Conservation (phyloP, 2,888 invertebrate species). For the Oxytorus armatus region DNA sequence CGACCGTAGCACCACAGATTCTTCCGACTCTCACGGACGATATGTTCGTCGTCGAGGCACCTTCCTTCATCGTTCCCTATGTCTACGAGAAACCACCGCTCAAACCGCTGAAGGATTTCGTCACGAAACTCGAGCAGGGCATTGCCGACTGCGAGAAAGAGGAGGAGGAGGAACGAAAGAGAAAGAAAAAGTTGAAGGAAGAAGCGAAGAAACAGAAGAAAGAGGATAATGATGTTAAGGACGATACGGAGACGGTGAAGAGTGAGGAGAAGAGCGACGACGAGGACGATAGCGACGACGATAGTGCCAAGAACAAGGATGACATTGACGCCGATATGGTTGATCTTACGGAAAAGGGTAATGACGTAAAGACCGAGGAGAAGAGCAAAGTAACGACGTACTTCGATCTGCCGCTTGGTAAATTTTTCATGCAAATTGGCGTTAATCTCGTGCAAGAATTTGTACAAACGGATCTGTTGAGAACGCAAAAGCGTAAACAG, state of each 20-base stretch:
- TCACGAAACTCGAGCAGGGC: slow-evolving; percentile 88
- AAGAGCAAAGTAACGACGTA: slow-evolving; percentile 88
- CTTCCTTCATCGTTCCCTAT: slow-evolving; percentile 96
- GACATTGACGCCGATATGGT: slow-evolving; percentile 69
- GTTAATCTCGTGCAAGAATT: slow-evolving; percentile 95
- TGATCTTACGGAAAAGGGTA: slow-evolving; percentile 72
- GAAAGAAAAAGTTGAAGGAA: slow-evolving; percentile 81
- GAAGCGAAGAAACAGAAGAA: slow-evolving; percentile 84
- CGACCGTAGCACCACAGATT: slow-evolving; percentile 85
- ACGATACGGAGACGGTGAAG: slow-evolving; percentile 68
- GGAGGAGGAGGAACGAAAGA: slow-evolving; percentile 83
- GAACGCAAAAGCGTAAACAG: slow-evolving; percentile 93
- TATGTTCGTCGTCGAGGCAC: slow-evolving; percentile 96
- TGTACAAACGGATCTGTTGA: slow-evolving; percentile 96
- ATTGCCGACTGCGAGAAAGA: slow-evolving; percentile 87
- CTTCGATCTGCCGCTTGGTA: slow-evolving; percentile 94
- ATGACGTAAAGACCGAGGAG: slow-evolving; percentile 71
- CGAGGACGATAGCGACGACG: slow-evolving; percentile 73
- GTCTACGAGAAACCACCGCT: slow-evolving; percentile 96
- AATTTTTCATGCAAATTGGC: slow-evolving; percentile 96
- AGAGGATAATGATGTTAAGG: slow-evolving; percentile 83
- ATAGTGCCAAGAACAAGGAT: slow-evolving; percentile 33
- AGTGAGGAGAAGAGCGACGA: slow-evolving; percentile 71
- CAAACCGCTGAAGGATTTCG: slow-evolving; percentile 91
- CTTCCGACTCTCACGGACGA: slow-evolving; percentile 95